Evolutionary conservation across 2,888 invertebrate genomes (phyloP).

Genomic region (Nemotelus nigrinus): DNA sequence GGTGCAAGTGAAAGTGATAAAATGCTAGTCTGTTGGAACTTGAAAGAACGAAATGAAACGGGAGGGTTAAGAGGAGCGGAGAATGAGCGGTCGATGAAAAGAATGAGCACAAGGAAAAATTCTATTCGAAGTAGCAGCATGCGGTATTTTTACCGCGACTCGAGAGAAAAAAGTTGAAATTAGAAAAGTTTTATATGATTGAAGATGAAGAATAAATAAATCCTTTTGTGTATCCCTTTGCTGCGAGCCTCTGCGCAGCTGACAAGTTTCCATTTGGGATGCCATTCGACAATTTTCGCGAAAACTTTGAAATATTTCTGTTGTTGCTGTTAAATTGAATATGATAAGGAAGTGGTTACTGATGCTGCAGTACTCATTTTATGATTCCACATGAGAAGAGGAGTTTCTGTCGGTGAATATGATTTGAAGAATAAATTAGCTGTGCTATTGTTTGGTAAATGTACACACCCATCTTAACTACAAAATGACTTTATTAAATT

Average conservation of each 20-base stretch:
- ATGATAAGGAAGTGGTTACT: too few species aligned
- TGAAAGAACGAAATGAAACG: too few species aligned
- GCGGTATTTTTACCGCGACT: constrained; percentile 9
- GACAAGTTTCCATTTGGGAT: neutral
- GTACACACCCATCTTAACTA: too few species aligned
- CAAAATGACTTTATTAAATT: too few species aligned
- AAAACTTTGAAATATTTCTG: constrained; percentile 17
- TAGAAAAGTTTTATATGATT: constrained; percentile 46
- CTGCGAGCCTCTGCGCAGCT: neutral
- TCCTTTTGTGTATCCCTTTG: constrained; percentile 44
- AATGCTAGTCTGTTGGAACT: neutral
- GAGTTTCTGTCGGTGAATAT: too few species aligned
- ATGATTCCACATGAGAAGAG: too few species aligned
- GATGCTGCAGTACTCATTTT: too few species aligned
- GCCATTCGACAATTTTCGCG: neutral
- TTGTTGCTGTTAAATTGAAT: neutral
- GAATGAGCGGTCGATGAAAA: neutral
- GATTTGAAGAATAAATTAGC: too few species aligned
- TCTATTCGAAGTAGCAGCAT: neutral
- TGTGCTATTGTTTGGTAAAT: too few species aligned
- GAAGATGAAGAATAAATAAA: constrained; percentile 43
- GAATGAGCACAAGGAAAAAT: neutral
- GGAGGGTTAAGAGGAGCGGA: neutral
- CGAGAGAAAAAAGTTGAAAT: constrained; percentile 44
- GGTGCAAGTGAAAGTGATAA: constrained; percentile 12